A percentile compares a stretch with the other conserved stretches of the same genome.
Evolutionary conservation across 2,113 vertebrate species (phyloP).

Genomic region (Ariopsis seemanni): DNA sequence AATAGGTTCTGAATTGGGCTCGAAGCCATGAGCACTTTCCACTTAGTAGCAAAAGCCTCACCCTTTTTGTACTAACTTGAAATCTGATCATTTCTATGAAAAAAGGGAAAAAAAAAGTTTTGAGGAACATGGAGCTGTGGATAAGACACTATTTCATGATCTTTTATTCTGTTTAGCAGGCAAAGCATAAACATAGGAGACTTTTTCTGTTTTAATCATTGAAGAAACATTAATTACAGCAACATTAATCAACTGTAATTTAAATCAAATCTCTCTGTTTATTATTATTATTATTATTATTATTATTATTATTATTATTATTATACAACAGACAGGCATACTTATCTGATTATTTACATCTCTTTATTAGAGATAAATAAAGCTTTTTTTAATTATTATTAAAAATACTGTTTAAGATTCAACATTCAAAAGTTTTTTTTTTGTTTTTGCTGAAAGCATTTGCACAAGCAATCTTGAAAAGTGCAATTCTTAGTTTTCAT

Average conservation of each 20-base stretch:
- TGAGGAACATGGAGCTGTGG: neutral
- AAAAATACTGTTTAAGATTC: neutral
- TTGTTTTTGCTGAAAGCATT: no score
- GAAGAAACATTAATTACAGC: neutral
- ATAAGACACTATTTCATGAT: neutral
- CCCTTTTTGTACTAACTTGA: conserved; percentile 8
- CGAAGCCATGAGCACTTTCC: conserved; percentile 48
- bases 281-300: neutral
- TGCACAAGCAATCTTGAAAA: no score
- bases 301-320: no score
- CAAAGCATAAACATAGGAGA: neutral
- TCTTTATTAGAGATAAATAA: neutral
- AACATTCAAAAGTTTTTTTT: neutral
- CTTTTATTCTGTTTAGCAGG: neutral
- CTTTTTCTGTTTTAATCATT: neutral
- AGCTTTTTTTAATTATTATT: neutral
- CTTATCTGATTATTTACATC: neutral
- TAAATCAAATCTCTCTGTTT: neutral
- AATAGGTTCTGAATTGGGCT: conserved; percentile 51
- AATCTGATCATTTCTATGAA: conserved; percentile 13
- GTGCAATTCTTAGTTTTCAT: neutral
- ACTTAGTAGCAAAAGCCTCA: conserved; percentile 36
- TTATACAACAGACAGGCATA: neutral
- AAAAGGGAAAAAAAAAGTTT: neutral
- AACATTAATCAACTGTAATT: neutral